Evolutionary conservation across 2,113 vertebrate species (phyloP), one percentile per base, ranked within the genome.

Genomic region (Xenopus borealis): DNA sequence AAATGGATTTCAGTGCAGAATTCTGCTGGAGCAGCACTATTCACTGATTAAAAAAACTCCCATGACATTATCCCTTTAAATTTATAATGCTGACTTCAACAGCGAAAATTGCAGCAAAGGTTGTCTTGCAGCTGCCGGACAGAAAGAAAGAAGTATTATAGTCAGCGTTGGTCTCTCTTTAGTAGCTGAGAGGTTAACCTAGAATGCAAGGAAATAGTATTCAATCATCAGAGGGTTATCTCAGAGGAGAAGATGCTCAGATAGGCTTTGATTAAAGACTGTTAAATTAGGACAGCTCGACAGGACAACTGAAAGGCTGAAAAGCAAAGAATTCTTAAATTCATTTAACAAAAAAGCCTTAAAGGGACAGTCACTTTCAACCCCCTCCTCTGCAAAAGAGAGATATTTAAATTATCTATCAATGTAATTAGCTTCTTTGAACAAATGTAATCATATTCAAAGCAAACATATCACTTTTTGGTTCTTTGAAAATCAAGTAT

Each of bases 381-480:
- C 16, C 40, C 40, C 33, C 33, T 9, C 33, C 5, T 9, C 33
- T 40, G 44, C 52, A 55, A 62, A 77, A 77, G n/a, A 23, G 12
- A 64, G 17, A 13, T 45, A 44, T 68, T 55, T 45, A 69, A 69
- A 76, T 50, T 70, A 77, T 77, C 66, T 68, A 46, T 59, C 50
- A 53, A 5, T 77, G 44, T 77, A 70, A 70, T 77, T 77, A 77
- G 61, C 66, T 70, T 59, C 67, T 64, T 77, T 55, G 59, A 63
- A 77, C 58, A 70, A 69, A 77, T 69, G 74, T 70, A 70, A 70
- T 77, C 59, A 77, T 70, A 66, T 77, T 77, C 67, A 77, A 77
- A 77, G 74, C 66, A 70, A 77, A 77, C 74, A 77, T 70, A 77
- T 70, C 67, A 63, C 16, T 77, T 75, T 77, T 77, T 62, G 74